Percentiles rank a stretch among this genome's conserved stretches.
These are phyloP conservation scores for Chloroceryle inda DNA, from an alignment of 2,797 vertebrate genomes.

Conservation along the genomic window DNA sequence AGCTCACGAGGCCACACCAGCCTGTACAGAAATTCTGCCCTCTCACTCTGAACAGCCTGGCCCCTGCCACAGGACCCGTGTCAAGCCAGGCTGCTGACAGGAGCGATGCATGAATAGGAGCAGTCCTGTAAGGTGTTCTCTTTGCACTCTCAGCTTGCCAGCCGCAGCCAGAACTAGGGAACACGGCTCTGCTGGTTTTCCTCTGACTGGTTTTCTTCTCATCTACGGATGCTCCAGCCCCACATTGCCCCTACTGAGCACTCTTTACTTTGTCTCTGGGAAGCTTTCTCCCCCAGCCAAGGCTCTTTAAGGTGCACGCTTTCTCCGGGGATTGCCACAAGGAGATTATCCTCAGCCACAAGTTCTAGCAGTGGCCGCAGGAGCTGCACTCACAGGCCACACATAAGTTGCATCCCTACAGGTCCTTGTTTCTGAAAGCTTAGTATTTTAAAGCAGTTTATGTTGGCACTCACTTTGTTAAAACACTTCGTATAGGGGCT, in stretches of 20 bases:
- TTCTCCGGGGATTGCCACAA: neutral
- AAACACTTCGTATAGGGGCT: neutral
- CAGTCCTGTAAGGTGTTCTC: neutral
- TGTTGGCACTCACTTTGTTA: neutral
- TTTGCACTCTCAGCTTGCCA: neutral
- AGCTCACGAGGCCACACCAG: neutral
- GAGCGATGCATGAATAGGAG: accelerated
- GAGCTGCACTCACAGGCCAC: neutral
- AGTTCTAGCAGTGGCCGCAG: neutral
- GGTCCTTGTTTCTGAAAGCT: neutral
- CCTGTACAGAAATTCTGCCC: neutral
- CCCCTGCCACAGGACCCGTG: accelerated
- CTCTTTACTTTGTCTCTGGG: neutral
- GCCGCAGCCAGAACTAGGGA: neutral
- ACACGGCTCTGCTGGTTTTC: neutral
- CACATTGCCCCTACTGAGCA: neutral
- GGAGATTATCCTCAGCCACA: neutral
- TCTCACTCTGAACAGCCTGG: neutral
- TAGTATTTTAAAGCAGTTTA: neutral
- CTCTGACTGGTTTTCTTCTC: neutral
- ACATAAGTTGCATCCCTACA: neutral
- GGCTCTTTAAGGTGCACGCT: neutral
- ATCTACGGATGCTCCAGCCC: neutral
- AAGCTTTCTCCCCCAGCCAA: neutral
- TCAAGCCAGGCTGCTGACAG: accelerated